Evolutionary conservation across 1,140 invertebrate species (phyloP).

Genomic region (Batillaria attramentaria): DNA sequence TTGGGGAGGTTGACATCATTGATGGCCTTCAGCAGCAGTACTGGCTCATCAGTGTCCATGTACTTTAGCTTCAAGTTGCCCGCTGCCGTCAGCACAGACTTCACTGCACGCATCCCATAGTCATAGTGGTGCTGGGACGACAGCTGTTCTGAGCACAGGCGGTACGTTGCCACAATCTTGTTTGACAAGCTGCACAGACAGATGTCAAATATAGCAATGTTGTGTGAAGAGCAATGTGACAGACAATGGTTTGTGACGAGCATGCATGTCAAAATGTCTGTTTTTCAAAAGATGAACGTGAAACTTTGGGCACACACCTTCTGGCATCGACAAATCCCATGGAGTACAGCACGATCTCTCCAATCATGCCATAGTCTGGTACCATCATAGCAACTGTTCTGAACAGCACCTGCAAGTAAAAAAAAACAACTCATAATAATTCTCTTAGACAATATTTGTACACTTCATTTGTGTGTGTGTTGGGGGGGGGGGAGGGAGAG

Average conservation of each 20-base stretch:
- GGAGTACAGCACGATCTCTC: slow-evolving; percentile 72
- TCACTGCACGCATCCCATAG: slow-evolving; percentile 74
- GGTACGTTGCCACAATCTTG: slow-evolving; percentile 73
- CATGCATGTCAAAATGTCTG: no score
- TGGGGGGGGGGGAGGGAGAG: no score
- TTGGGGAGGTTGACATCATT: slow-evolving; percentile 73
- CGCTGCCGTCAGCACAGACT: slow-evolving; percentile 73
- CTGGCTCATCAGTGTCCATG: slow-evolving; percentile 69
- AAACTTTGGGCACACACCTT: slow-evolving; percentile 51
- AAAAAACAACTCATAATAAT: neutral
- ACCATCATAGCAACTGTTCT: slow-evolving; percentile 73
- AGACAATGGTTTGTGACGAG: neutral
- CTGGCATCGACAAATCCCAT: slow-evolving; percentile 73
- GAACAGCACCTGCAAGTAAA: slow-evolving; percentile 72
- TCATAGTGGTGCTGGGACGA: slow-evolving; percentile 74
- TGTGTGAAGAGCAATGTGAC: neutral
- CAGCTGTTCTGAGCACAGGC: slow-evolving; percentile 73
- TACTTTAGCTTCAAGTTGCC: slow-evolving; percentile 73
- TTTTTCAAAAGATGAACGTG: neutral
- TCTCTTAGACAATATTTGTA: no score
- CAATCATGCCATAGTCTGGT: slow-evolving; percentile 72
- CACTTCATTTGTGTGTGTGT: no score
- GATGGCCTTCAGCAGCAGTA: slow-evolving; percentile 72
- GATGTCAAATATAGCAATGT: neutral
- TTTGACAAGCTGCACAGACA: slow-evolving; percentile 65